phyloP scores from a whole-genome alignment of 2,888 invertebrate genomes.

The Timema podura region DNA sequence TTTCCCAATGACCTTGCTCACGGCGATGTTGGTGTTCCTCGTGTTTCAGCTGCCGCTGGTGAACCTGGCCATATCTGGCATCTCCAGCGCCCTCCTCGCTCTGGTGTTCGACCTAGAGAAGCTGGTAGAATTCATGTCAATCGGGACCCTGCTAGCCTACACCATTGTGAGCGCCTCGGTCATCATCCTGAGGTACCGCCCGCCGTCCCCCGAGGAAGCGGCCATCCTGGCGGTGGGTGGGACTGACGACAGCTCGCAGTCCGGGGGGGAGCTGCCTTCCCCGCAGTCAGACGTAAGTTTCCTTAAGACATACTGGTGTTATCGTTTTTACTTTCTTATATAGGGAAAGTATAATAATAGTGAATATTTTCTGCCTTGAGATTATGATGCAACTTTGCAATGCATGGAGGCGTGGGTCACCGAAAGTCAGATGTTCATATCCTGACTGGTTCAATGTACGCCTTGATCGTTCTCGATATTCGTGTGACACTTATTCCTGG shows the following conservation, averaged over 20 bases:
- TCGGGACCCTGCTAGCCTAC: conserved; percentile 82
- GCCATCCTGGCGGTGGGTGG: conserved; percentile 21
- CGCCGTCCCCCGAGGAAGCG: conserved; percentile 44
- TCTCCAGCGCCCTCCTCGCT: conserved; percentile 72
- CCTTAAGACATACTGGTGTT: no score
- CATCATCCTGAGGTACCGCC: conserved; percentile 78
- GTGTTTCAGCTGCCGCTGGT: conserved; percentile 53
- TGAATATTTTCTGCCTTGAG: no score
- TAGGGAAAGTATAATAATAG: no score
- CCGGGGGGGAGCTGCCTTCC: conserved; percentile 58
- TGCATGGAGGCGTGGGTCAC: no score
- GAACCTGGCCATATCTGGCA: conserved; percentile 72
- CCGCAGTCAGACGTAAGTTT: conserved; percentile 52
- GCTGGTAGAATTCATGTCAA: conserved; percentile 92
- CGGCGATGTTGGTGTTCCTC: not conserved
- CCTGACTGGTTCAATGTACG: no score
- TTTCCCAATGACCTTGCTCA: not conserved
- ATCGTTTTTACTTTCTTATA: no score
- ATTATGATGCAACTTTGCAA: no score
- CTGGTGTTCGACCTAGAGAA: conserved; percentile 83
- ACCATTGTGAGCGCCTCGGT: conserved; percentile 89
- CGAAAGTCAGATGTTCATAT: no score
- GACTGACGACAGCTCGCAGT: conserved; percentile 56
- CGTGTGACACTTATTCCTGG: no score
- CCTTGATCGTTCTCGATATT: no score